Percentiles rank a stretch among this genome's conserved stretches.
phyloP scores from a whole-genome alignment of 1,140 invertebrate species.

The Metaphire vulgaris region DNA sequence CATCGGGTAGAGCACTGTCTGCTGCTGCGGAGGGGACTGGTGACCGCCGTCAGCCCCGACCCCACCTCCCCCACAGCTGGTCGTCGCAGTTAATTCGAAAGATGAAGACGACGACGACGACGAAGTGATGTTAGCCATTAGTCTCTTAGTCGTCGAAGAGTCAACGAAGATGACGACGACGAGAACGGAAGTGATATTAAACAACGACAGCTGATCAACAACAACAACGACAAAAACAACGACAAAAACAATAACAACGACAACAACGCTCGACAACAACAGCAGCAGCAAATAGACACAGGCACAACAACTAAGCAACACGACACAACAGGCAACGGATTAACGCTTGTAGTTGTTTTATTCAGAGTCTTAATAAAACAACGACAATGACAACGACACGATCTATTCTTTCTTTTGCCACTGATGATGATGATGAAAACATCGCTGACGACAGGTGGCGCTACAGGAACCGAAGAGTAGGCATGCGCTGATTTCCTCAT shows the following conservation, averaged over 20 bases:
- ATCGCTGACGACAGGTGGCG: not conserved
- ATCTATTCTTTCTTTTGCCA: not conserved
- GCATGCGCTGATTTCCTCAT: too few relatives aligned
- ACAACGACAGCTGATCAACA: not conserved
- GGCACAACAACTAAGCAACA: too few relatives aligned
- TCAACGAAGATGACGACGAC: too few relatives aligned
- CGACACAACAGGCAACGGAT: too few relatives aligned
- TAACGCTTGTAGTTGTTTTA: not conserved
- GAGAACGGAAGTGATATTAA: not conserved
- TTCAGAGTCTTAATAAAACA: not conserved
- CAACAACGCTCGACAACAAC: not conserved
- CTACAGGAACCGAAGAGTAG: not conserved
- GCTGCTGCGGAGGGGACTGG: too few relatives aligned
- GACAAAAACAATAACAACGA: not conserved
- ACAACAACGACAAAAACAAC: not conserved
- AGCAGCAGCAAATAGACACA: not conserved
- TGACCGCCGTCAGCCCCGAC: too few relatives aligned
- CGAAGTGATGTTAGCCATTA: not conserved
- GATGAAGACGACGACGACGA: not conserved
- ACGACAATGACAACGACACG: not conserved
- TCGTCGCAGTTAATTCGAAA: not conserved
- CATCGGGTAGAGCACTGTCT: constrained; percentile 87
- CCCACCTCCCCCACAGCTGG: not conserved
- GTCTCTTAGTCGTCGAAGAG: too few relatives aligned
- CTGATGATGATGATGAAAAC: not conserved